phyloP scores from a whole-genome alignment of 2,113 vertebrate species.

The Antigone vipio region DNA sequence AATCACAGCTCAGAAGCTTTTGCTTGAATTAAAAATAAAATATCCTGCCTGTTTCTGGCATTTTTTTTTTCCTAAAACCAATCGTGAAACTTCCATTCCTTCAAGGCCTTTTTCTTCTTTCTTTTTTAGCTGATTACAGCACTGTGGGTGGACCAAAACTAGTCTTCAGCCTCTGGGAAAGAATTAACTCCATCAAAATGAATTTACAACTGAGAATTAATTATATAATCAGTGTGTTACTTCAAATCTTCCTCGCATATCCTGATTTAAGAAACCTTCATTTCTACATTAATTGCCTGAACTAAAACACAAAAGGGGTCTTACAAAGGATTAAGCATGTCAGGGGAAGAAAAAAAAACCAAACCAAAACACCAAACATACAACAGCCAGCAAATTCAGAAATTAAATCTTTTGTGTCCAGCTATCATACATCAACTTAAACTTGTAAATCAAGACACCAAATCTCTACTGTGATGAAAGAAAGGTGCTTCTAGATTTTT shows the following conservation, averaged over 20 bases:
- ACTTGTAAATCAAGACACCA: not conserved
- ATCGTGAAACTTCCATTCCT: not conserved
- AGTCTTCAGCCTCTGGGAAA: constrained; percentile 56
- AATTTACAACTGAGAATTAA: constrained; percentile 70
- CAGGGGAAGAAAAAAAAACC: not conserved
- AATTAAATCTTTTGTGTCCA: constrained; percentile 2
- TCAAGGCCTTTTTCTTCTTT: not conserved
- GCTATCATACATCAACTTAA: not conserved
- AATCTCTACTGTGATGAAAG: not conserved
- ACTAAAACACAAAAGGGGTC: constrained; percentile 27
- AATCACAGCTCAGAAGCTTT: not conserved
- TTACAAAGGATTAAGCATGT: constrained; percentile 40
- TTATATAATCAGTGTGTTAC: constrained; percentile 63
- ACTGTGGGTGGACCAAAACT: constrained; percentile 48
- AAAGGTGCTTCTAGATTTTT: not conserved
- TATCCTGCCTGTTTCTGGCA: not conserved
- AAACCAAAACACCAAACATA: not conserved
- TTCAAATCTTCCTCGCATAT: constrained; percentile 54
- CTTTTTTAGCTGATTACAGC: constrained; percentile 20
- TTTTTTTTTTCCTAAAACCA: not conserved
- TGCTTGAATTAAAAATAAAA: constrained; percentile 1
- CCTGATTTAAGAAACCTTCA: constrained; percentile 32
- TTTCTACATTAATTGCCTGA: constrained; percentile 57
- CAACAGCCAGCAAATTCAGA: not conserved
- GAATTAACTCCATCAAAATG: constrained; percentile 69